phyloP scores from a whole-genome alignment of 2,797 vertebrate species.

The Gymnoscopelus microlampas region DNA sequence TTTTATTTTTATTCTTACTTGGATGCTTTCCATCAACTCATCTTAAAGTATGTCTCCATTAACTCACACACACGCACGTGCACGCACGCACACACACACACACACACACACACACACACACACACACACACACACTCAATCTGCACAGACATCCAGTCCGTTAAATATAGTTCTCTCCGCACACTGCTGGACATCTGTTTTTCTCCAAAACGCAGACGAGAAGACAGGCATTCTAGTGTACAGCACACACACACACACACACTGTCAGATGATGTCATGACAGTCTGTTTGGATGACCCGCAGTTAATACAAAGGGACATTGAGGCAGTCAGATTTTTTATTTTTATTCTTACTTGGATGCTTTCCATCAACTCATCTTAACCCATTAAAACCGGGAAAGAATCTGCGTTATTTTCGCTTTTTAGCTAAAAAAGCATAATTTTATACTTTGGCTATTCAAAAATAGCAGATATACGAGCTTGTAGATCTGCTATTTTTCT shows the following conservation, averaged over 20 bases:
- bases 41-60: slow-evolving; percentile 25
- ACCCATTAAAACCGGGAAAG: too few relatives aligned
- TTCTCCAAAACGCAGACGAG: slow-evolving; percentile 40
- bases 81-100: neutral
- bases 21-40: slow-evolving; percentile 32
- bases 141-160: slow-evolving; percentile 21
- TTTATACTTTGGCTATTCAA: too few relatives aligned
- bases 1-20: slow-evolving; percentile 22
- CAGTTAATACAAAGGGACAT: slow-evolving; percentile 16
- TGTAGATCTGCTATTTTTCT: too few relatives aligned
- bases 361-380: slow-evolving; percentile 27
- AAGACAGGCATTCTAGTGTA: slow-evolving; percentile 57
- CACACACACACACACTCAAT: slow-evolving; percentile 22
- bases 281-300: slow-evolving; percentile 15
- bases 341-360: slow-evolving; percentile 27
- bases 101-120: slow-evolving; percentile 20
- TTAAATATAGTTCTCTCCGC: slow-evolving; percentile 24
- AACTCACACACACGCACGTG: too few relatives aligned
- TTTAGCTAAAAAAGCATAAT: too few relatives aligned
- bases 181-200: slow-evolving; percentile 53
- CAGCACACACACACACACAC: neutral
- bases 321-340: slow-evolving; percentile 15
- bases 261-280: slow-evolving; percentile 27
- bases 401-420: too few relatives aligned
- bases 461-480: too few relatives aligned